Evolutionary conservation across 2,797 vertebrate species (phyloP), one percentile per base, ranked within the genome.

Genomic region (Melanotaenia maccullochi): DNA sequence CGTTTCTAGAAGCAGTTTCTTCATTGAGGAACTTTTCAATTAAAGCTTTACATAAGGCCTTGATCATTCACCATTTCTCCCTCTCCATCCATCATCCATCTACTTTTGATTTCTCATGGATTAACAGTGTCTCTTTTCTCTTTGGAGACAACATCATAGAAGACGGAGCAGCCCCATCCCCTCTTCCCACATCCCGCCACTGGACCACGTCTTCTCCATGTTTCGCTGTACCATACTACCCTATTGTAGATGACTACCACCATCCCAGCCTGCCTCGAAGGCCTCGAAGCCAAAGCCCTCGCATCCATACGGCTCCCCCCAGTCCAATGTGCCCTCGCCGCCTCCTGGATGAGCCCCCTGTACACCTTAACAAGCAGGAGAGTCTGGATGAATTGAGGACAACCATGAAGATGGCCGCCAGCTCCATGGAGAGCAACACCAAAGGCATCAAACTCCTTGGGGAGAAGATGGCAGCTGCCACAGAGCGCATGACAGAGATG

Each of bases 371-470:
- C 81, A 88, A 89, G 61, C 91, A 90, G 79, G 90, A 91, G 83
- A 90, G 89, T 60, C 83, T 93, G 82, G 90, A 93, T 0, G 88
- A 93, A 71, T 73, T 94, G 71, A 68, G 84, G 70, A 84, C 66
- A 0, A 85, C 88, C 0, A 86, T 93, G 64, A 78, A 85, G 61
- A 78, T 89, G 59, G 93, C 92, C 0, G 83, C 91, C 65, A 88
- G 73, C 77, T 87, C 86, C 60, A 90, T 94, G 90, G 86, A 93
- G 78, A 90, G 18, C 87, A 93, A 90, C 86, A 87, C 89, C 64
- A 88, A 85, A 44, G 90, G 93, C 65, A 84, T 94, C 42, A 73
- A 84, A 70, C 58, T 87, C 14, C 86, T 93, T 1, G 91, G 91
- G 11, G 82, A 91, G 62, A 92, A 81, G 86, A 92, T 93, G 92